Evolutionary conservation across 2,888 invertebrate genomes (phyloP), one percentile per base, ranked within the genome.

Genomic region (Melinopterus prodromus): DNA sequence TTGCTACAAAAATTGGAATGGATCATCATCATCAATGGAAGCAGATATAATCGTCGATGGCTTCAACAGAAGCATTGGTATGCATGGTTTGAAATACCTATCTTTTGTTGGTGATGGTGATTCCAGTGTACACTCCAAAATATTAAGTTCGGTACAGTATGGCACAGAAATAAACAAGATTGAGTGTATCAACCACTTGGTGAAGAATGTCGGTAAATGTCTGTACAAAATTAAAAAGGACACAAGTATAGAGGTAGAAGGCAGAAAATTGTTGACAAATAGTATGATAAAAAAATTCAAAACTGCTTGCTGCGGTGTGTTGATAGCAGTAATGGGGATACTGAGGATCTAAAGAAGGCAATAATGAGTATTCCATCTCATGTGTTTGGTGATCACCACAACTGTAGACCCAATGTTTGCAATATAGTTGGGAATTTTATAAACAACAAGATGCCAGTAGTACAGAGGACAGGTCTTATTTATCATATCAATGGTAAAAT

Each of bases 21-120:
- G 85, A 1, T 70, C 84, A 7, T 85, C 86, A 0, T 82, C 84
- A 6, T 77, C 81, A 14, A 86, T 87, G 86, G 86, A 86, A 81
- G 80, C 84, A 6, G 84, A 83, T 16, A 85, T 86, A 26, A 81
- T 86, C 7, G 78, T 82, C 12, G 84, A 86, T 80, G 86, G 84
- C 6, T 86, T 85, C 78, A 79, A 82, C 69, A 76, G 76, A 26
- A 85, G 84, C 53, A 70, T 84, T n/a, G 78, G 77, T 7, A 83
- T 84, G 83, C 84, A 86, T 81, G 80, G 81, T 71, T 14, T 86
- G 4, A 53, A 53, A 53, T 53, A 53, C 26, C 1, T 53, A 12
- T 53, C 53, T 53, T 53, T 53, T 53, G 3, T 26, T 26, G 26
- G 26, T 26, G 26, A 26, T 26, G 26, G 26, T 26, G 3, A 26